A percentile compares a stretch with the other conserved stretches of the same genome.
Conservation (phyloP, 1,140 invertebrate species). For the Caenorhabditis remanei region DNA sequence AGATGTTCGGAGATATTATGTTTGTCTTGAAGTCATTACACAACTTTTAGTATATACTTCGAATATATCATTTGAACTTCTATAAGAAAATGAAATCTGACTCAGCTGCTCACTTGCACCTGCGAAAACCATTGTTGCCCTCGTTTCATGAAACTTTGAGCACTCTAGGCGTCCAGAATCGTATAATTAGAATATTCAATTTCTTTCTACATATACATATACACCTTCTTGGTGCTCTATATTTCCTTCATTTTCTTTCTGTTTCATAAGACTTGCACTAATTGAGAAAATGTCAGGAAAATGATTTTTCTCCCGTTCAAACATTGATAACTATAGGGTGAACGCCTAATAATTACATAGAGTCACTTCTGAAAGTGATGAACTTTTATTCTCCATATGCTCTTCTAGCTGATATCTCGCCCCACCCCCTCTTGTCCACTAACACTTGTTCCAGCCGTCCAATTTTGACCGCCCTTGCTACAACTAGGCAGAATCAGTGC, state of each 20-base stretch:
- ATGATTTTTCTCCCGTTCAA: too few relatives aligned
- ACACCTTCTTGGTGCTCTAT: not conserved
- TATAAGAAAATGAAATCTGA: not conserved
- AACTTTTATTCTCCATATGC: not conserved
- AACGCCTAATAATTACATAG: too few relatives aligned
- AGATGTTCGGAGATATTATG: slow-evolving; percentile 1
- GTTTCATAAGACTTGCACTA: not conserved
- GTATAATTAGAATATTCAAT: slow-evolving; percentile 53
- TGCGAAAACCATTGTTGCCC: slow-evolving; percentile 27
- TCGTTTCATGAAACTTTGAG: not conserved
- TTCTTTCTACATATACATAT: slow-evolving; percentile 22
- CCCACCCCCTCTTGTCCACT: not conserved
- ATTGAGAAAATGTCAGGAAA: not conserved
- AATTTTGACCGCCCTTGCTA: not conserved
- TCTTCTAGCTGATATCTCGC: not conserved
- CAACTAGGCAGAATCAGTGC: not conserved
- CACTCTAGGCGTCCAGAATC: slow-evolving; percentile 39
- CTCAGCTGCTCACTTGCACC: slow-evolving; percentile 40
- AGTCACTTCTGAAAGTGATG: too few relatives aligned
- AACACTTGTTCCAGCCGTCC: slow-evolving; percentile 2
- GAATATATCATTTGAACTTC: slow-evolving; percentile 17
- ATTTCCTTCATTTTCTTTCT: not conserved
- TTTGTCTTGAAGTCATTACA: not conserved
- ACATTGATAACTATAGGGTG: too few relatives aligned
- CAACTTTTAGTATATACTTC: not conserved